phyloP scores from a whole-genome alignment of 2,113 vertebrate species.

The Bungarus multicinctus region DNA sequence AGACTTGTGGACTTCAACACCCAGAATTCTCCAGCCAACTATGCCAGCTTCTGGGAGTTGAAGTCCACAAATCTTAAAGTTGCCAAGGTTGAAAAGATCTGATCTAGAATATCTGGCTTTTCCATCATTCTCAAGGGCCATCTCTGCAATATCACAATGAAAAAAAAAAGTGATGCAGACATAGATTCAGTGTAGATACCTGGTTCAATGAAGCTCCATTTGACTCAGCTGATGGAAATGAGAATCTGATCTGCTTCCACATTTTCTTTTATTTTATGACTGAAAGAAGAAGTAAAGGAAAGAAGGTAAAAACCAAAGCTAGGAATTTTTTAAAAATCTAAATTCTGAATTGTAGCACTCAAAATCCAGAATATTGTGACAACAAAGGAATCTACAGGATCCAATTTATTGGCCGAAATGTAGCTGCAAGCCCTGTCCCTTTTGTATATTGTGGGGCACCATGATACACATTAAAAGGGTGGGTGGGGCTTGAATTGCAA shows the following conservation, averaged over 20 bases:
- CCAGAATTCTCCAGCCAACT: too few relatives aligned
- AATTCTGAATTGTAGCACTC: not conserved
- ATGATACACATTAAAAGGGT: not conserved
- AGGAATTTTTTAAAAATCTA: not conserved
- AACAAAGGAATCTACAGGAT: not conserved
- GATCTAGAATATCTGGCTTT: not conserved
- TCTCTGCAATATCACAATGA: not conserved
- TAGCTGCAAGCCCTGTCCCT: not conserved
- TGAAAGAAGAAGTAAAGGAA: not conserved
- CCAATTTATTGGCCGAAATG: not conserved
- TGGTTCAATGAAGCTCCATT: not conserved
- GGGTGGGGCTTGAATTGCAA: not conserved
- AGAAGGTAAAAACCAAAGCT: not conserved
- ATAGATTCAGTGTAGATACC: not conserved
- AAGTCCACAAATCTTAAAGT: too few relatives aligned
- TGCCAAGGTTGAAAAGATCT: too few relatives aligned
- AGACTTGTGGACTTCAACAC: too few relatives aligned
- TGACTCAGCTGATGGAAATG: not conserved
- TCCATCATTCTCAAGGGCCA: not conserved
- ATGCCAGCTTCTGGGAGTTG: too few relatives aligned
- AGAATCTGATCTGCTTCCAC: not conserved
- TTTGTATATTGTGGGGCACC: not conserved
- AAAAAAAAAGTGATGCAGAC: not conserved
- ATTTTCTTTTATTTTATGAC: not conserved
- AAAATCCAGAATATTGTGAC: not conserved